Evolutionary conservation across 2,797 vertebrate species (phyloP).

Genomic region (Notamacropus eugenii): DNA sequence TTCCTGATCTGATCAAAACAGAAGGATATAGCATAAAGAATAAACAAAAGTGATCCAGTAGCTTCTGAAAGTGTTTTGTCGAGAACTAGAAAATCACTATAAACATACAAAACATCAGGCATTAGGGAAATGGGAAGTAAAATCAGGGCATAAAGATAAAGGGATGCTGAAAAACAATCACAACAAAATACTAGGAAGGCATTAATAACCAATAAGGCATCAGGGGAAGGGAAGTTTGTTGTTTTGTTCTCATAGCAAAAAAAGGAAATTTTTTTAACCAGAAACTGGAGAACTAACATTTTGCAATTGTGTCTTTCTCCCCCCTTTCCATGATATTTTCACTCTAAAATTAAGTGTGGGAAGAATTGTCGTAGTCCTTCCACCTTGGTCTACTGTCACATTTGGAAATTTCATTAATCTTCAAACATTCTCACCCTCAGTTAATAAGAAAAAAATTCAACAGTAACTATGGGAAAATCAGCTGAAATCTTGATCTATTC

Average conservation of each 20-base stretch:
- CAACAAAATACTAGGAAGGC: constrained; percentile 33
- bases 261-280: background rate
- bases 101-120: constrained; percentile 56
- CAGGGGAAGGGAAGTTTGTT: background rate
- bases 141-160: constrained; percentile 26
- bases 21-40: constrained; percentile 51
- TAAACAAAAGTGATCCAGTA: constrained; percentile 40
- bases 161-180: constrained; percentile 23
- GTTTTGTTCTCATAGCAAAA: background rate
- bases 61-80: constrained; percentile 13
- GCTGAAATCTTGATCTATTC: background rate
- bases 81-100: constrained; percentile 28
- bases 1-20: constrained; percentile 63
- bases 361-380: background rate
- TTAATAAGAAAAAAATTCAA: constrained; percentile 15
- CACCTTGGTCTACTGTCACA: background rate
- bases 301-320: background rate
- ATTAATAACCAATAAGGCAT: background rate
- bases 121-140: constrained; percentile 39
- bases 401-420: constrained; percentile 2
- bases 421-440: background rate
- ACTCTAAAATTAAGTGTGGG: background rate
- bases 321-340: background rate
- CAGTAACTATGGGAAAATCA: constrained; percentile 1
- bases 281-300: constrained; percentile 9